Conservation (phyloP, 2,113 vertebrate species). For the Nesoenas mayeri region DNA sequence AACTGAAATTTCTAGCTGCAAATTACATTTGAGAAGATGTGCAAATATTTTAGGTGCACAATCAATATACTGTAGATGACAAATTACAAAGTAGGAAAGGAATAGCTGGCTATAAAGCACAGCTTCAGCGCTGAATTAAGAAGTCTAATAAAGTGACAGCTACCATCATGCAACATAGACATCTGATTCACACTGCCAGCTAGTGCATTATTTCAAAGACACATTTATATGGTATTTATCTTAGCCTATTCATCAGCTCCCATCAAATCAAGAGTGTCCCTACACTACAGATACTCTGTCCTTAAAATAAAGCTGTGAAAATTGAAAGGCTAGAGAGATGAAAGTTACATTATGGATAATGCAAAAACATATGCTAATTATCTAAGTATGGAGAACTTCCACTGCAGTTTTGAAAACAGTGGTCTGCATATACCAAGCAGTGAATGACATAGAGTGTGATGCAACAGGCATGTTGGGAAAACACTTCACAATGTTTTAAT, state of each 20-base stretch:
- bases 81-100: not conserved
- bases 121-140: not conserved
- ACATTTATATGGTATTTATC: conserved; percentile 10
- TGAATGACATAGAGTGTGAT: not conserved
- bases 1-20: not conserved
- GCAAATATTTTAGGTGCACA: conserved; percentile 9
- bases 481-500: not conserved
- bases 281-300: not conserved
- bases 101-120: not conserved
- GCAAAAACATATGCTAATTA: not conserved
- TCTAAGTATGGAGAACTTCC: not conserved
- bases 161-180: not conserved
- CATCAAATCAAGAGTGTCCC: conserved; percentile 11
- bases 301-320: conserved; percentile 30
- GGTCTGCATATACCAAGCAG: not conserved
- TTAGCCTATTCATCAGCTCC: conserved; percentile 15
- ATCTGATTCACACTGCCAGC: not conserved
- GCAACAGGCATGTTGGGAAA: not conserved
- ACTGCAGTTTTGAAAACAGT: not conserved
- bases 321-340: not conserved
- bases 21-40: not conserved
- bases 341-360: not conserved
- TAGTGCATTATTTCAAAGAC: not conserved
- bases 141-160: conserved; percentile 19
- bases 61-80: not conserved